Evolutionary conservation across 2,888 invertebrate genomes (phyloP), one percentile per base, ranked within the genome.

Genomic region (Magallana nippona): DNA sequence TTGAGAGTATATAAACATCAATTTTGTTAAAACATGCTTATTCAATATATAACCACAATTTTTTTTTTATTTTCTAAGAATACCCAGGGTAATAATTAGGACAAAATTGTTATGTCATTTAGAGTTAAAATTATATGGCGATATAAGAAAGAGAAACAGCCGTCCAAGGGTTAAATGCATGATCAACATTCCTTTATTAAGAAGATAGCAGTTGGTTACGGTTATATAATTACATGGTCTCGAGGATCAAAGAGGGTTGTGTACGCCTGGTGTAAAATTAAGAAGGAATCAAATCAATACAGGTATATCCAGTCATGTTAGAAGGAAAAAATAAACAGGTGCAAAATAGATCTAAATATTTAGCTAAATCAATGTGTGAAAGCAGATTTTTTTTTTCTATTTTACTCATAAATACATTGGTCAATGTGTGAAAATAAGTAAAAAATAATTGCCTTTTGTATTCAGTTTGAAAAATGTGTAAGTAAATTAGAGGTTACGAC

Each of bases 171-270:
- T 27, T 15, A 15, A 32, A 22, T 13, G 10, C 13, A 13, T 71
- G 71, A 71, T 71, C 71, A 71, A 71, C 71, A 71, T 71, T 71
- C 13, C 15, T 71, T 71, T 32, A 71, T 22, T 71, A 27, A 71
- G 71, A 27, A 15, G 71, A 71, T 71, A 32, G 27, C 13, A 27
- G 10, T 71, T 71, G 63, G 11, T 27, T 27, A 27, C 22, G 2
- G 15, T 44, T 44, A 27, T 71, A 71, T 71, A 44, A 44, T 71
- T 71, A 71, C 71, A 32, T 71, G 71, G 71, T 71, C 71, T 71
- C 27, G 71, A 71, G 71, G 71, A 71, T 71, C 15, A 15, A 71
- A 71, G 32, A 71, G 71, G 2, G 71, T 71, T 71, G 71, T 71
- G 27, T 71, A 71, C 2, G 71, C 71, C 71, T 71, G 32, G 32